phyloP scores from a whole-genome alignment of 2,113 vertebrate genomes.

The Sardina pilchardus region DNA sequence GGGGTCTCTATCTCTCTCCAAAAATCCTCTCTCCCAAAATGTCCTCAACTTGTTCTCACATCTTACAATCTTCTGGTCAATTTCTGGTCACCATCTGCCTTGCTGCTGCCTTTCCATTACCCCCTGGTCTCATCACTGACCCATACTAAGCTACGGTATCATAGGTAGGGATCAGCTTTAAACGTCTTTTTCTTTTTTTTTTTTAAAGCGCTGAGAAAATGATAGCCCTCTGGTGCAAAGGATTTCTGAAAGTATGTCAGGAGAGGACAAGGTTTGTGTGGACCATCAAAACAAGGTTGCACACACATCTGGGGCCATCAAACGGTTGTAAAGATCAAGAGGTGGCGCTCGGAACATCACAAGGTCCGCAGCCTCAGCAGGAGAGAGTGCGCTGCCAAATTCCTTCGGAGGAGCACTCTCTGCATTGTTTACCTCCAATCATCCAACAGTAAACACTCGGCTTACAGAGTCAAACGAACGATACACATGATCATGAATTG shows the following conservation, averaged over 20 bases:
- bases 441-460: background rate
- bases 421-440: background rate
- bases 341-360: background rate
- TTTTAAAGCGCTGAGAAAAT: background rate
- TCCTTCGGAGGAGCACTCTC: background rate
- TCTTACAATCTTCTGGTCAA: background rate
- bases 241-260: background rate
- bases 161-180: background rate
- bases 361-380: background rate
- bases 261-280: background rate
- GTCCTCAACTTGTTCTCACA: background rate
- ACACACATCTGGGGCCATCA: conserved; percentile 1
- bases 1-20: background rate
- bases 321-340: background rate
- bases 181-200: too few species aligned
- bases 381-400: background rate
- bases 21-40: background rate
- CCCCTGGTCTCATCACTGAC: background rate
- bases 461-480: background rate
- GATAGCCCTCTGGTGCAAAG: background rate
- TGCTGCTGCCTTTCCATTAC: background rate
- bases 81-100: background rate
- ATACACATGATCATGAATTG: background rate
- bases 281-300: background rate
- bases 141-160: background rate